These are phyloP conservation scores for Apotomis turbidana DNA, from an alignment of 2,888 invertebrate species.

Conservation along the genomic window DNA sequence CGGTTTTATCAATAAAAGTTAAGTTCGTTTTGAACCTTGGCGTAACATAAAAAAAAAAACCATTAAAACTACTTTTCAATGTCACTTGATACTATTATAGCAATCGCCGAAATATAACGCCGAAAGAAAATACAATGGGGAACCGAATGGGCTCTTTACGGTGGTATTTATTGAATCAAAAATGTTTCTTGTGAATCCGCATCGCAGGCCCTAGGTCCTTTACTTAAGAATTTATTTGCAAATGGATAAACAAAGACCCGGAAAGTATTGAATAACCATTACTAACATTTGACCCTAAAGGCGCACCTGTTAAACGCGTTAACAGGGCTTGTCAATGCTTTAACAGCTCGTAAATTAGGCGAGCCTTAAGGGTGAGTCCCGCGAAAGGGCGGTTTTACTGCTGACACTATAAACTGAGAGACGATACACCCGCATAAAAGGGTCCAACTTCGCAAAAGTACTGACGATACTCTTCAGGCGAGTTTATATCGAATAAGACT, in stretches of 20 bases:
- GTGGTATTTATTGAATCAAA: too few species aligned
- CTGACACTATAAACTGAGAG: slow-evolving; percentile 40
- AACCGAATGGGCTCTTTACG: too few species aligned
- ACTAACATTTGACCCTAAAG: slow-evolving; percentile 40
- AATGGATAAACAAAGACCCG: neutral
- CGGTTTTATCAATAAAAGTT: too few species aligned
- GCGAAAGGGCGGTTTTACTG: slow-evolving; percentile 35
- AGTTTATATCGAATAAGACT: neutral
- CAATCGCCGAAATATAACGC: too few species aligned
- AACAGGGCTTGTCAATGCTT: slow-evolving; percentile 60
- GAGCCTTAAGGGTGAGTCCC: slow-evolving; percentile 57
- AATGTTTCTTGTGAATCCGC: too few species aligned
- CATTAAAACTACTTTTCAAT: too few species aligned
- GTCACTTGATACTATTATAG: too few species aligned
- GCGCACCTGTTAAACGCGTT: slow-evolving; percentile 60
- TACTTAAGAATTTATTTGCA: too few species aligned
- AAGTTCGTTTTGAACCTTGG: too few species aligned
- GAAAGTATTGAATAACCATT: slow-evolving; percentile 40
- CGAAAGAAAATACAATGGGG: too few species aligned
- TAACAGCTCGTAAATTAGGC: slow-evolving; percentile 66
- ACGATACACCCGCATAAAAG: slow-evolving; percentile 36
- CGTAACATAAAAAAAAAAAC: too few species aligned
- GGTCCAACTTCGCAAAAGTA: slow-evolving; percentile 30
- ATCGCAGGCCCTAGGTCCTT: too few species aligned
- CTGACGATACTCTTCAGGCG: neutral